These are phyloP conservation scores for Falco peregrinus DNA, from an alignment of 2,797 vertebrate species.

Conservation along the genomic window DNA sequence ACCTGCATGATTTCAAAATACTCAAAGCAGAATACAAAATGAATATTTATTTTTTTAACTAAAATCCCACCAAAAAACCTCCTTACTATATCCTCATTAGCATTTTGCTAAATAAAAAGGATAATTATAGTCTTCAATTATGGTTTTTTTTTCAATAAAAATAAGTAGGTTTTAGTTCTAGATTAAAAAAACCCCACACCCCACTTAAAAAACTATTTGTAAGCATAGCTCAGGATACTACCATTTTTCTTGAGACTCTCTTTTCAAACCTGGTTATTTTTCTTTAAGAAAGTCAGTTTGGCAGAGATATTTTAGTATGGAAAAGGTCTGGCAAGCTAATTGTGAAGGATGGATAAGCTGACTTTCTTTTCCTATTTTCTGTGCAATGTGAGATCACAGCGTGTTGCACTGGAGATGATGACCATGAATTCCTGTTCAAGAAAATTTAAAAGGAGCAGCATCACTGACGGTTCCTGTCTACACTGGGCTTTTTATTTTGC, in stretches of 20 bases:
- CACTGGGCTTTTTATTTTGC: neutral
- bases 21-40: neutral
- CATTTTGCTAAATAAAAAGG: neutral
- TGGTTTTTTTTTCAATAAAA: neutral
- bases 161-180: neutral
- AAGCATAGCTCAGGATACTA: neutral
- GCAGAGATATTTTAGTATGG: neutral
- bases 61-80: neutral
- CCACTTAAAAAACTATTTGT: neutral
- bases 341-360: neutral
- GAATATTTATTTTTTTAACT: neutral
- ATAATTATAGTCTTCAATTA: neutral
- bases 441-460: neutral
- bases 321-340: neutral
- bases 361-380: slow-evolving; percentile 15
- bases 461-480: neutral
- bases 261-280: neutral
- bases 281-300: neutral
- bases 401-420: neutral
- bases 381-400: neutral
- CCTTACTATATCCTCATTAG: neutral
- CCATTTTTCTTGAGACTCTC: neutral
- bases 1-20: neutral
- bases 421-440: neutral
- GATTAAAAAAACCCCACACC: neutral